Evolutionary conservation across 2,888 invertebrate genomes (phyloP), one percentile per base, ranked within the genome.

Genomic region (Malthinus seriepunctatus): DNA sequence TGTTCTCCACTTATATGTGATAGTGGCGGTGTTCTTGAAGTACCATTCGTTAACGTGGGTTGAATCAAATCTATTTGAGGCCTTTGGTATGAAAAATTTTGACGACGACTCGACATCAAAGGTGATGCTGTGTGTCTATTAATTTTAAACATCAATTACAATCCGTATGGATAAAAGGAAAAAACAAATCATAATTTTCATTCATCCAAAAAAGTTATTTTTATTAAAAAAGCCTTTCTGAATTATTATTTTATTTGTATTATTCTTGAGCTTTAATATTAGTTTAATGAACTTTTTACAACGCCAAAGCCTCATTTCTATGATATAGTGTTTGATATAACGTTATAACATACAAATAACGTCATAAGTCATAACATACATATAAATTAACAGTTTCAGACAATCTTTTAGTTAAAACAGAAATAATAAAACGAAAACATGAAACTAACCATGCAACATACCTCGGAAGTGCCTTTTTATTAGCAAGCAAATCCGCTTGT

Each of bases 381-480:
- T 23, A 5, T 23, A 23, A 23, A 3, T 23, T 5, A 5, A 23
- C 23, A 23, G 23, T 23, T 23, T 23, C 23, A 39, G 3, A 10
- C 12, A 39, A 4, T 3, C 8, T 6, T 12, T 8, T 12, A 39
- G 45, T 14, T 11, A 23, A 14, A 15, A n/a, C 7, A 23, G 7
- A 31, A 46, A 35, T 31, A 53, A 35, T 31, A 44, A 34, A 52
- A 49, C 38, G 31, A 45, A 59, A 59, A 50, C 54, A 34, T 31
- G 72, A 69, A 75, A 76, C 76, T 77, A 76, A 77, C 76, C 78
- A 79, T 78, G 78, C 78, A 77, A 78, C 78, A 63, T 81, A 82
- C 74, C 79, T 76, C 72, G 83, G 76, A 53, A 78, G 77, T 11
- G 81, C 79, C 71, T 79, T 79, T 60, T 73, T 74, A 56, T 75